phyloP scores from a whole-genome alignment of 2,113 vertebrate species.

The Muntiacus reevesi region DNA sequence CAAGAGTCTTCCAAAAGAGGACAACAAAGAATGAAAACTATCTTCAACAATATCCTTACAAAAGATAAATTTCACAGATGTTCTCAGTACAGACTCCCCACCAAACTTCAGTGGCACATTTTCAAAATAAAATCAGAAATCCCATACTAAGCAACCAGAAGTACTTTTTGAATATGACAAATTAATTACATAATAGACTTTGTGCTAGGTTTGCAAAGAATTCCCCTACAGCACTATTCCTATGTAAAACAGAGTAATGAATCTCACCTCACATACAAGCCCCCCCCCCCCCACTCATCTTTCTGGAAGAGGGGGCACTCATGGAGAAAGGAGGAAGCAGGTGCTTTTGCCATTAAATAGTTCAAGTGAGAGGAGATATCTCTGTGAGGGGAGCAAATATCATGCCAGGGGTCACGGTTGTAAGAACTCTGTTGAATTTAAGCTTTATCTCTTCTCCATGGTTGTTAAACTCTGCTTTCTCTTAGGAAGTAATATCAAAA shows the following conservation, averaged over 20 bases:
- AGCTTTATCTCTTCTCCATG: not conserved
- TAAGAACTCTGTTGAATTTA: not conserved
- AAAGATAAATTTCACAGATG: slow-evolving; percentile 4
- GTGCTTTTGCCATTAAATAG: not conserved
- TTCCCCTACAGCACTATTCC: not conserved
- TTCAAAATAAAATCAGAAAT: slow-evolving; percentile 27
- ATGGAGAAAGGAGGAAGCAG: not conserved
- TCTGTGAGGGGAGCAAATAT: not conserved
- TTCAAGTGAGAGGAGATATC: not conserved
- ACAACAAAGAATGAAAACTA: not conserved
- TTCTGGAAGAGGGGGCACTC: not conserved
- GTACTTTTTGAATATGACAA: not conserved
- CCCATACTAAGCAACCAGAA: not conserved
- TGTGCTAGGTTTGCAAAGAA: slow-evolving; percentile 3
- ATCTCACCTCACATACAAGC: not conserved
- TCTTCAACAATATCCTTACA: not conserved
- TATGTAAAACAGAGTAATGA: not conserved
- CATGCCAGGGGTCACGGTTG: not conserved
- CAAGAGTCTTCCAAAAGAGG: not conserved
- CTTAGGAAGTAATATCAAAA: not conserved
- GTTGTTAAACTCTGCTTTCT: not conserved
- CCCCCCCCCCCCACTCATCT: not conserved
- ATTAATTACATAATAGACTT: not conserved
- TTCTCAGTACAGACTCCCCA: not conserved
- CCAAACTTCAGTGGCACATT: not conserved